Conservation (phyloP, 2,113 vertebrate genomes). For the Semnornis frantzii region DNA sequence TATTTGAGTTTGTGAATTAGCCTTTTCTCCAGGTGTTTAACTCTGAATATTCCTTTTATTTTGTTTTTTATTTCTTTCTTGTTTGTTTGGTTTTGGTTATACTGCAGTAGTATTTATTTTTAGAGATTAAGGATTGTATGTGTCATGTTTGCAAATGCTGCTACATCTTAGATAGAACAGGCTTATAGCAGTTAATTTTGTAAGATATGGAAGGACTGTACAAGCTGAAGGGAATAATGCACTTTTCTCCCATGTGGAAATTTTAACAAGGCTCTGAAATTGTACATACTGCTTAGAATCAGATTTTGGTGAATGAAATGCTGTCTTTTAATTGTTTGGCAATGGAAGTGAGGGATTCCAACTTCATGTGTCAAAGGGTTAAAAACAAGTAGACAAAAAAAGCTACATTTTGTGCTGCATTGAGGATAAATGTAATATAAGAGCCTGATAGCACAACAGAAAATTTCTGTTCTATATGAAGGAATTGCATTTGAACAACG, state of each 20-base stretch:
- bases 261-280: conserved; percentile 72
- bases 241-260: conserved; percentile 74
- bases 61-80: not conserved
- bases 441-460: not conserved
- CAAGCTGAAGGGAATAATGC: conserved; percentile 75
- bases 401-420: conserved; percentile 18
- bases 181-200: conserved; percentile 72
- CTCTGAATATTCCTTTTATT: conserved; percentile 25
- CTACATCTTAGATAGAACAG: conserved; percentile 71
- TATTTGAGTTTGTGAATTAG: conserved; percentile 73
- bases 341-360: conserved; percentile 40
- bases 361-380: conserved; percentile 53
- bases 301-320: conserved; percentile 64
- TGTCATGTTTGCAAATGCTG: conserved; percentile 79
- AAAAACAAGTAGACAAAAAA: conserved; percentile 5
- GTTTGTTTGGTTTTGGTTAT: conserved; percentile 63
- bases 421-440: conserved; percentile 3
- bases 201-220: conserved; percentile 75
- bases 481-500: conserved; percentile 22
- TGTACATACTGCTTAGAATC: conserved; percentile 61
- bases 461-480: conserved; percentile 27
- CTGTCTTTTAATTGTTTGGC: conserved; percentile 66
- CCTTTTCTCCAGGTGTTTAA: conserved; percentile 74
- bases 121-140: conserved; percentile 77
- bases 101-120: conserved; percentile 85